A percentile compares a stretch with the other conserved stretches of the same genome.
Evolutionary conservation across 2,113 vertebrate species (phyloP).

Genomic region (Macquaria australasica): DNA sequence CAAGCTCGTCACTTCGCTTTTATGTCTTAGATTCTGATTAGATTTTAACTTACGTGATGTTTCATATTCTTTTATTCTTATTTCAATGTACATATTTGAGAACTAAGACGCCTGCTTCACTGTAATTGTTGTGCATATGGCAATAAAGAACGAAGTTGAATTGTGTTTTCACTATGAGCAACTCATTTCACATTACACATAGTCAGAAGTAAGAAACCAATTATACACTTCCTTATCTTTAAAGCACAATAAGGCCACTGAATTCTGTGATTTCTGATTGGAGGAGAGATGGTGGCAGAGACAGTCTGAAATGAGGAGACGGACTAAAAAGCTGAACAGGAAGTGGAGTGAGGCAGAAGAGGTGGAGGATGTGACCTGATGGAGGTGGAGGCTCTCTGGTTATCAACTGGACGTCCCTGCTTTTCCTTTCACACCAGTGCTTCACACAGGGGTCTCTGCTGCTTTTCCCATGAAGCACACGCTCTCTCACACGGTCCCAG

Average conservation of each 20-base stretch:
- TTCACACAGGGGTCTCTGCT: background rate
- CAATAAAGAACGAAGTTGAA: no score
- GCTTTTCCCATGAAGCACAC: conserved; percentile 14
- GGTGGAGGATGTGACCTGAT: conserved; percentile 26
- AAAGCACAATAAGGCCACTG: background rate
- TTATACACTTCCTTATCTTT: background rate
- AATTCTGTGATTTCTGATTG: background rate
- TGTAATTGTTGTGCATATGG: no score
- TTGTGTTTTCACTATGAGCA: background rate
- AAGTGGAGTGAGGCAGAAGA: background rate
- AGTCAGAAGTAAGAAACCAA: no score
- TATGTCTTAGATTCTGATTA: no score
- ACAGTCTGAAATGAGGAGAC: background rate
- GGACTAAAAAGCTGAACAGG: background rate
- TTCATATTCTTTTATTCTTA: no score
- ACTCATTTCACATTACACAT: background rate
- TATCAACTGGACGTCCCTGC: conserved; percentile 15
- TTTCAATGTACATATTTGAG: no score
- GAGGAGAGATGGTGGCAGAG: background rate
- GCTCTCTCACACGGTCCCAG: background rate
- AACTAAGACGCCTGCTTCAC: no score
- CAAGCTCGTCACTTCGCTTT: no score
- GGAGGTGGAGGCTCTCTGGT: conserved; percentile 7
- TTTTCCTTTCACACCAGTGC: conserved; percentile 32
- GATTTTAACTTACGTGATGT: no score